Conservation (phyloP, 2,888 invertebrate species). For the Calameuta idolon region DNA sequence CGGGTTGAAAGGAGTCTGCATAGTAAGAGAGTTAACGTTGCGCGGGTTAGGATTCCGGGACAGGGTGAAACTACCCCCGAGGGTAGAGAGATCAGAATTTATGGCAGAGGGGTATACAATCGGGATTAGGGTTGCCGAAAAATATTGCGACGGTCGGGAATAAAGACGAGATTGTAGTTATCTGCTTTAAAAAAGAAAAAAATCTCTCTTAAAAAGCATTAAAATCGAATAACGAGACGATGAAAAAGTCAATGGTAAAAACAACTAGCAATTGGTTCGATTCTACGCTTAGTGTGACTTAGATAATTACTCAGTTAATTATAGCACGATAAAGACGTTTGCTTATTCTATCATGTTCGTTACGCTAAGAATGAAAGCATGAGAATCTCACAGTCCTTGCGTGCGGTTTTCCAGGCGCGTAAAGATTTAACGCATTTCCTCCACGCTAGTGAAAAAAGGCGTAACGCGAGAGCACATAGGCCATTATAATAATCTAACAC, state of each 20-base stretch:
- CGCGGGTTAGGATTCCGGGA: conserved; percentile 31
- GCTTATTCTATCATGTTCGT: background rate
- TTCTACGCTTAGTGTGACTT: background rate
- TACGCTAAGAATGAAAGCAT: background rate
- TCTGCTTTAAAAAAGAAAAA: background rate
- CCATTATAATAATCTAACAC: background rate
- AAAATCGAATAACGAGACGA: background rate
- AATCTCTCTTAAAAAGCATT: background rate
- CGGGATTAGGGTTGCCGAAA: conserved; percentile 27
- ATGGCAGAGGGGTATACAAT: conserved; percentile 21
- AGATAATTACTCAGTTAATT: background rate
- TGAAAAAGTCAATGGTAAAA: background rate
- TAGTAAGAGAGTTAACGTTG: conserved; percentile 15
- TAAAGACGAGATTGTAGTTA: background rate
- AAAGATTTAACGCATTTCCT: background rate
- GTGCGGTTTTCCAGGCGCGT: background rate
- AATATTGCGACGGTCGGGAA: conserved; percentile 18
- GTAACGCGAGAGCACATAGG: background rate
- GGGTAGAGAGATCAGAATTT: conserved; percentile 29
- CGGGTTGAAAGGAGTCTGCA: conserved; percentile 15
- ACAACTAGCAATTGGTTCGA: background rate
- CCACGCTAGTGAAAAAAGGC: background rate
- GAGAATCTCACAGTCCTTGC: background rate
- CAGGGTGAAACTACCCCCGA: conserved; percentile 17
- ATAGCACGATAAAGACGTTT: background rate